Percentiles rank a stretch among this genome's conserved stretches.
These are phyloP conservation scores for Microctenopoma stevenorrisi DNA, from an alignment of 2,797 vertebrate genomes.

Conservation along the genomic window DNA sequence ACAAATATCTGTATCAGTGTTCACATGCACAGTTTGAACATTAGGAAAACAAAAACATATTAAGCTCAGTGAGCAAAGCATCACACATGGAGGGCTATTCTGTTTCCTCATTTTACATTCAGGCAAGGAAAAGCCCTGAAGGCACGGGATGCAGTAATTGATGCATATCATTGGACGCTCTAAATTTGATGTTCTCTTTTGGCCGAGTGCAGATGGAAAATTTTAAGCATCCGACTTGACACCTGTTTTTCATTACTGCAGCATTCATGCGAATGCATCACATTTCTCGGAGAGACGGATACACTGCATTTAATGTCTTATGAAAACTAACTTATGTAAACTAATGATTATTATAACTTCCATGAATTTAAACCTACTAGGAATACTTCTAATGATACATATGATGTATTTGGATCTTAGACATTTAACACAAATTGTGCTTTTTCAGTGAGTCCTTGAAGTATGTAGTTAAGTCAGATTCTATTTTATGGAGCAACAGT, in stretches of 20 bases:
- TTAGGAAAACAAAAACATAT: not conserved
- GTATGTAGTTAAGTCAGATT: not conserved
- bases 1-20: not conserved
- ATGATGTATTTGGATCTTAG: not conserved
- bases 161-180: slow-evolving; percentile 55
- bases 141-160: slow-evolving; percentile 62
- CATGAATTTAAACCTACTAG: not conserved
- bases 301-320: slow-evolving; percentile 6
- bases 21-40: not conserved
- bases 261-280: slow-evolving; percentile 15
- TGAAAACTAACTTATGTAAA: slow-evolving; percentile 4
- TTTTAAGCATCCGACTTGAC: slow-evolving; percentile 54
- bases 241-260: slow-evolving; percentile 62
- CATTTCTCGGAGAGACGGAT: slow-evolving; percentile 25
- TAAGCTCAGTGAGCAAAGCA: slow-evolving; percentile 31
- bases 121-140: slow-evolving; percentile 48
- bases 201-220: slow-evolving; percentile 46
- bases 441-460: not conserved
- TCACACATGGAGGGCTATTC: slow-evolving; percentile 12
- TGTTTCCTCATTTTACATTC: slow-evolving; percentile 57
- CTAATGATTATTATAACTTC: not conserved
- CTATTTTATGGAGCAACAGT: not conserved
- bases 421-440: not conserved
- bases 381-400: not conserved
- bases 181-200: slow-evolving; percentile 60